These are phyloP conservation scores for Leptestheria dahalacensis DNA, from an alignment of 1,140 invertebrate genomes.

Conservation along the genomic window DNA sequence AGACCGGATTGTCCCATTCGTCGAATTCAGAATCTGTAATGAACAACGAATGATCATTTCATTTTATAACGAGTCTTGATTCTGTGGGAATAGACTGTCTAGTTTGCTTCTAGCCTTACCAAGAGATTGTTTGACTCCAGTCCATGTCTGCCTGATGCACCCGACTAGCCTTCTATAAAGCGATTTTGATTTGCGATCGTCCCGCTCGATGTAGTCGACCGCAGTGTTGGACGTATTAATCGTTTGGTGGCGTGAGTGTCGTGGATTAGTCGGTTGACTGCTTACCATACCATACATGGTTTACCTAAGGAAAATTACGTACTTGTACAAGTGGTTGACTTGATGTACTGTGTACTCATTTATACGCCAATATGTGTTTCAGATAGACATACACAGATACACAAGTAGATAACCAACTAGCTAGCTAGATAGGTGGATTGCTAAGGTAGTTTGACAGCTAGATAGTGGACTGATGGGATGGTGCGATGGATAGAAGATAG, in stretches of 20 bases:
- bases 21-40: slow-evolving; percentile 26
- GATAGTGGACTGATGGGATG: no score
- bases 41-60: not conserved
- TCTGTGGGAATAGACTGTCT: no score
- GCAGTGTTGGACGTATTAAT: not conserved
- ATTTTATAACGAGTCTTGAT: no score
- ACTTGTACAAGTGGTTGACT: no score
- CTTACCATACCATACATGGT: not conserved
- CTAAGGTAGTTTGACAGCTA: no score
- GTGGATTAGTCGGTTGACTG: not conserved
- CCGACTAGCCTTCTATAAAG: not conserved
- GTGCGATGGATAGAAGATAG: no score
- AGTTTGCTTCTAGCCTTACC: not conserved
- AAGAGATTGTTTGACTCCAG: slow-evolving; percentile 9
- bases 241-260: not conserved
- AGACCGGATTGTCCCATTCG: slow-evolving; percentile 12
- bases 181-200: not conserved
- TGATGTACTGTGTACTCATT: no score
- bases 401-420: no score
- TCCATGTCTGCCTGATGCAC: slow-evolving; percentile 8
- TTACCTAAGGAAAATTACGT: not conserved
- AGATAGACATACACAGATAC: no score
- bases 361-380: no score
- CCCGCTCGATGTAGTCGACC: not conserved
- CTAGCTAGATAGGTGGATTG: no score